These are phyloP conservation scores for Anoncus sp. DNA, from an alignment of 2,888 invertebrate genomes.

Conservation along the genomic window DNA sequence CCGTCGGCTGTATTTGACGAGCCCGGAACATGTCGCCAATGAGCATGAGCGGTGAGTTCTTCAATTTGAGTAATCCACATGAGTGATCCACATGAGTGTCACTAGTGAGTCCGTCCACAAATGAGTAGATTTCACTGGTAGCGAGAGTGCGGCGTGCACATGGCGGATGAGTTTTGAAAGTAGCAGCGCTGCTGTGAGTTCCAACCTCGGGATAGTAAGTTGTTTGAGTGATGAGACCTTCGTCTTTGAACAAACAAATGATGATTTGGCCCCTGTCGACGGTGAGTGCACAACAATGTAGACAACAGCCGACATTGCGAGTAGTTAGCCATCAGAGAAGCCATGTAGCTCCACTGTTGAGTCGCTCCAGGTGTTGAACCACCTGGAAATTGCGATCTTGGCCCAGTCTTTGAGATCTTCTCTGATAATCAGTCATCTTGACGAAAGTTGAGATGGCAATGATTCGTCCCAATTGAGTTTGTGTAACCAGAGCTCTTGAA, in stretches of 20 bases:
- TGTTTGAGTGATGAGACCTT: conserved; percentile 42
- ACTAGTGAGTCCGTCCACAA: conserved; percentile 62
- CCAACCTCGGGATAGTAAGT: conserved; percentile 12
- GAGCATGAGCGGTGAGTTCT: background rate
- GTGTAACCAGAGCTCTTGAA: conserved; percentile 55
- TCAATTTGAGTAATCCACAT: conserved; percentile 55
- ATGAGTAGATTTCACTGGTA: background rate
- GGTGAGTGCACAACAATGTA: conserved; percentile 25
- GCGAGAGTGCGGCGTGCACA: background rate
- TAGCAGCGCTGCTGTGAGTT: conserved; percentile 16
- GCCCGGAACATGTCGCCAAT: conserved; percentile 6
- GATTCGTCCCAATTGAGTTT: conserved; percentile 57
- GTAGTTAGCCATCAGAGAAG: conserved; percentile 63
- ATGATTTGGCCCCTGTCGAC: background rate
- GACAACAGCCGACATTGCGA: conserved; percentile 57
- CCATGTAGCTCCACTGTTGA: conserved; percentile 56
- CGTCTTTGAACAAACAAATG: conserved; percentile 49
- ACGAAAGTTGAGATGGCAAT: background rate
- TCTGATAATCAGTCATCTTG: conserved; percentile 29
- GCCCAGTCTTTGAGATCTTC: conserved; percentile 33
- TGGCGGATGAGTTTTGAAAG: background rate
- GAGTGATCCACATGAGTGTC: conserved; percentile 61
- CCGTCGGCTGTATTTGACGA: background rate
- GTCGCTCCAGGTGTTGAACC: conserved; percentile 34
- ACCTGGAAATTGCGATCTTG: conserved; percentile 49